Evolutionary conservation across 2,797 vertebrate species (phyloP).

Genomic region (Cyclopterus lumpus): DNA sequence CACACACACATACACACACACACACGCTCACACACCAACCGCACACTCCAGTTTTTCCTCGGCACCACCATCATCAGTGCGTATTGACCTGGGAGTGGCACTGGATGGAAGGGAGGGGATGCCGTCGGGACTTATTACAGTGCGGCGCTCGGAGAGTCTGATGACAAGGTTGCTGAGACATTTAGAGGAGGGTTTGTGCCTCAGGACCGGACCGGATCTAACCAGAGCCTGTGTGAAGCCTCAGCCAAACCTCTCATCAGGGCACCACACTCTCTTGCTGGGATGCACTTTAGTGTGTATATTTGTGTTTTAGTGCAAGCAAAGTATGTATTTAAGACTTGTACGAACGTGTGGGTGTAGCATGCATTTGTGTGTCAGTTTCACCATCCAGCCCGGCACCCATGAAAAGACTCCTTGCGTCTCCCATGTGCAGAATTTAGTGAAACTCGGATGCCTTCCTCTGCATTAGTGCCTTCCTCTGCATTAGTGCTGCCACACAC

Average conservation of each 20-base stretch:
- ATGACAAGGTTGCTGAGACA: slow-evolving; percentile 54
- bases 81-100: slow-evolving; percentile 22
- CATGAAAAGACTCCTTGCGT: slow-evolving; percentile 46
- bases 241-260: slow-evolving; percentile 54
- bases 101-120: slow-evolving; percentile 32
- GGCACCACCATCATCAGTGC: slow-evolving; percentile 7
- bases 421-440: slow-evolving; percentile 44
- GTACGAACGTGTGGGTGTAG: slow-evolving; percentile 8
- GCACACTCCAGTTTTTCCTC: slow-evolving; percentile 11
- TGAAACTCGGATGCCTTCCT: slow-evolving; percentile 54
- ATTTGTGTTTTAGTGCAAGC: slow-evolving; percentile 15
- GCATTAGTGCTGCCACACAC: too few relatives aligned
- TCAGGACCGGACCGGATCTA: slow-evolving; percentile 50
- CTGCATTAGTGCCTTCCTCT: slow-evolving; percentile 45
- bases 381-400: slow-evolving; percentile 48
- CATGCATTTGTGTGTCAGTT: slow-evolving; percentile 20
- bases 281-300: slow-evolving; percentile 34
- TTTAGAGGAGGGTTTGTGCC: slow-evolving; percentile 24
- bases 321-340: slow-evolving; percentile 20
- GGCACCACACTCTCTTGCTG: slow-evolving; percentile 34
- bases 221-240: slow-evolving; percentile 52
- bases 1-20: neutral
- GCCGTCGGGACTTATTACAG: slow-evolving; percentile 36
- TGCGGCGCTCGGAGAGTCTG: slow-evolving; percentile 14
- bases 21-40: neutral